These are phyloP conservation scores for Drosophila neutralis DNA, from an alignment of 2,888 invertebrate genomes.

Conservation along the genomic window DNA sequence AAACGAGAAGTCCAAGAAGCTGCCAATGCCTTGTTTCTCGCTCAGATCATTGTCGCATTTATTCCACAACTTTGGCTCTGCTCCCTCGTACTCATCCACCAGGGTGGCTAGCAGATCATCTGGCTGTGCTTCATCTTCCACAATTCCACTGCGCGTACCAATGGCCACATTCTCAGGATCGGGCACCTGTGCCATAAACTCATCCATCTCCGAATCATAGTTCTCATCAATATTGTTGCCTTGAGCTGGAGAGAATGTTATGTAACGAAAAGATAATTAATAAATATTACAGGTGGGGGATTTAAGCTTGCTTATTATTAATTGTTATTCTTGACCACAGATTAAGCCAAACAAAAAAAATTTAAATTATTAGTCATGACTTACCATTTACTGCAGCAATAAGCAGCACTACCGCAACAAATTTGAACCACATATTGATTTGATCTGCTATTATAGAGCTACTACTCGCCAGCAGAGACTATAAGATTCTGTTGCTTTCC, in stretches of 20 bases:
- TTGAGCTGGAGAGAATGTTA: slow-evolving; percentile 25
- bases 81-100: slow-evolving; percentile 68
- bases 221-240: slow-evolving; percentile 18
- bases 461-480: slow-evolving; percentile 30
- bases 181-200: slow-evolving; percentile 55
- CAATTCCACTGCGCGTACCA: slow-evolving; percentile 43
- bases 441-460: slow-evolving; percentile 39
- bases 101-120: slow-evolving; percentile 43
- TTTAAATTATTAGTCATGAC: not conserved
- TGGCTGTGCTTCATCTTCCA: slow-evolving; percentile 38
- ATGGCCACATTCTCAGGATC: slow-evolving; percentile 44
- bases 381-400: slow-evolving; percentile 35
- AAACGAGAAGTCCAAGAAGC: slow-evolving; percentile 71
- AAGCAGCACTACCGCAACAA: slow-evolving; percentile 32
- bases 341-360: not conserved
- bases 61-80: slow-evolving; percentile 70
- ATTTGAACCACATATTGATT: slow-evolving; percentile 31
- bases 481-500: slow-evolving; percentile 51
- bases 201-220: slow-evolving; percentile 59
- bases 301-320: not conserved
- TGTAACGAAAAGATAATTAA: not conserved
- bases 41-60: slow-evolving; percentile 77
- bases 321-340: not conserved
- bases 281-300: not conserved
- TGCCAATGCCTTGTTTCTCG: slow-evolving; percentile 62